Evolutionary conservation across 92 coral and sea anemone species (phyloP).

Genomic region (Actinostola sp.): DNA sequence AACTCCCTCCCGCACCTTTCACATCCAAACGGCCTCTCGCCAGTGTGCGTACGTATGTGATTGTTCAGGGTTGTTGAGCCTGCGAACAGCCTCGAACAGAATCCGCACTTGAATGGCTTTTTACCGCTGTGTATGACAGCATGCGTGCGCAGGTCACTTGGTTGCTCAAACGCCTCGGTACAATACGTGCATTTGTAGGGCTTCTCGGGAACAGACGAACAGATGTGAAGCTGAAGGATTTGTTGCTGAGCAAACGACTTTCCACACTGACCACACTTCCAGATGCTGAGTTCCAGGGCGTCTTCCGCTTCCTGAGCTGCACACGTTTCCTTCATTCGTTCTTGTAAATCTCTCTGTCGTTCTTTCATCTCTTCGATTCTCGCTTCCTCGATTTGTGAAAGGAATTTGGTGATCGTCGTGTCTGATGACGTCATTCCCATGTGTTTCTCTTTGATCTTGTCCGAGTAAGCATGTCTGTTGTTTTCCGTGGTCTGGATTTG

Average conservation of each 20-base stretch:
- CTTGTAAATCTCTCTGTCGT: background rate
- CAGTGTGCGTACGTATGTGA: slow-evolving; percentile 94
- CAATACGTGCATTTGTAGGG: slow-evolving; percentile 94
- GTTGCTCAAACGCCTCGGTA: slow-evolving; percentile 78
- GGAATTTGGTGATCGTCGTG: slow-evolving; percentile 23
- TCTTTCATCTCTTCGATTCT: slow-evolving; percentile 21
- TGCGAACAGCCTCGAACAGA: slow-evolving; percentile 87
- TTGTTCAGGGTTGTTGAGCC: slow-evolving; percentile 94
- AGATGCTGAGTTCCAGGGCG: slow-evolving; percentile 50
- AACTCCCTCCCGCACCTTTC: slow-evolving; percentile 80
- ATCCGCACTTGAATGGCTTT: slow-evolving; percentile 95
- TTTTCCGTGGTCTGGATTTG: background rate
- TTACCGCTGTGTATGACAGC: slow-evolving; percentile 88
- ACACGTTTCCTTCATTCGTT: background rate
- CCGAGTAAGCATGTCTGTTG: background rate
- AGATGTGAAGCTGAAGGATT: slow-evolving; percentile 79
- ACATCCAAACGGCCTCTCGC: slow-evolving; percentile 89
- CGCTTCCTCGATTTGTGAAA: slow-evolving; percentile 20
- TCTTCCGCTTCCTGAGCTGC: background rate
- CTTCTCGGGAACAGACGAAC: slow-evolving; percentile 74
- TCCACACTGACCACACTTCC: slow-evolving; percentile 92
- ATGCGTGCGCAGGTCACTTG: slow-evolving; percentile 89
- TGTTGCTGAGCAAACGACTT: slow-evolving; percentile 84
- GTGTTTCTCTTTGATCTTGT: background rate
- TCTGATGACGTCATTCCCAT: slow-evolving; percentile 17